Base-by-base conservation (phyloP, 2,113 vertebrate genomes). In the Ceyx melanurus region DNA sequence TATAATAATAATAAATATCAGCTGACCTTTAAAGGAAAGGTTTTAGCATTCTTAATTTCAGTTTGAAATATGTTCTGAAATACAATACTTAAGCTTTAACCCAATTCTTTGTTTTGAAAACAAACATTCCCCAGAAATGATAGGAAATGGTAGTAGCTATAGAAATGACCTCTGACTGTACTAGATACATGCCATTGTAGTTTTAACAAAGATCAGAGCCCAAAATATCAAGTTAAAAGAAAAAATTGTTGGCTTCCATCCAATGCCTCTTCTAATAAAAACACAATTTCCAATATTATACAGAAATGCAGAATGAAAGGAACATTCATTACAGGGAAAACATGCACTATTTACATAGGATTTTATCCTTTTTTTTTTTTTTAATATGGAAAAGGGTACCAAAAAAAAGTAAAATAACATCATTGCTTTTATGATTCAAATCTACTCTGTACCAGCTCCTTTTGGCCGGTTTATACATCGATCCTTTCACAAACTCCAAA, bases 1-100 rank as follows among this genome's bases (percentile, higher is more conserved):
- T 98, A 98, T 97, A 97, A 97, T 97, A 97, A 97, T 97, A 97
- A 98, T 98, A 98, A 98, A 98, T 99, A 99, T 98, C 98, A 98
- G 98, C 98, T 99, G 99, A 99, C 99, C 99, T 99, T 99, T 99
- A 98, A 98, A 98, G 97, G 97, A 98, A 98, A 97, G 97, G 98
- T 97, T 98, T 98, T 97, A 98, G 96, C 97, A 98, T 98, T 98
- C 98, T 98, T 98, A 97, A 98, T 99, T 99, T 98, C 96, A 96
- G 98, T 97, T 98, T 98, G 98, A 99, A 99, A 98, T 98, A 98
- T 96, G 98, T 98, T 98, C 98, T 98, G 98, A 98, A 98, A 98
- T 97, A 97, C 79, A 98, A 99, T 98, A 98, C 97, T 98, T 98
- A 97, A 97, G 98, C 98, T 98, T 97, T 95, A 97, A 97, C 97